Evolutionary conservation across 2,888 invertebrate genomes (phyloP).

Genomic region (Leucophenga maculata): DNA sequence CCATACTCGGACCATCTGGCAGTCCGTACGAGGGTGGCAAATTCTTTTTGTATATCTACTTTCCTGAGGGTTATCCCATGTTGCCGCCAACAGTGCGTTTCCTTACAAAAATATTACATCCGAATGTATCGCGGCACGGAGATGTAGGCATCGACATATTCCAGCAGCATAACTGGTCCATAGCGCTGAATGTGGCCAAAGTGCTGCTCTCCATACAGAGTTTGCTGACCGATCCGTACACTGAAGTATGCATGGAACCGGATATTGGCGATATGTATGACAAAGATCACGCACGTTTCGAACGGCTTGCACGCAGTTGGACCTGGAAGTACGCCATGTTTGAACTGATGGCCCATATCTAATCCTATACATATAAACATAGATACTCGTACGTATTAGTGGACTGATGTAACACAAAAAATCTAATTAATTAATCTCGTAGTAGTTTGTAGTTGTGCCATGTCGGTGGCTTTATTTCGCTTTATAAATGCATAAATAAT

Average conservation of each 20-base stretch:
- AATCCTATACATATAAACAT: neutral
- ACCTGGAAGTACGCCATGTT: constrained; percentile 94
- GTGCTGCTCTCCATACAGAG: constrained; percentile 91
- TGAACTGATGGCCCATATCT: constrained; percentile 74
- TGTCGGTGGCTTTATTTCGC: neutral
- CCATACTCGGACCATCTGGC: constrained; percentile 90
- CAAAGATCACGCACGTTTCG: constrained; percentile 81
- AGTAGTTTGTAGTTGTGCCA: neutral
- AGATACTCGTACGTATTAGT: neutral
- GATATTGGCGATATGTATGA: constrained; percentile 85
- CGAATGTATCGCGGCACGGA: constrained; percentile 94
- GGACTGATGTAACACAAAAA: too few relatives aligned
- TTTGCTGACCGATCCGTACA: constrained; percentile 90
- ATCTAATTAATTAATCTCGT: neutral
- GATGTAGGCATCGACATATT: constrained; percentile 97
- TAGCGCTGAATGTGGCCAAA: constrained; percentile 91
- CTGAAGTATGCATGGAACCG: constrained; percentile 92
- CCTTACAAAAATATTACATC: constrained; percentile 93
- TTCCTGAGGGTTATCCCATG: constrained; percentile 92
- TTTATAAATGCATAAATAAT: too few relatives aligned
- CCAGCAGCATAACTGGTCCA: constrained; percentile 96
- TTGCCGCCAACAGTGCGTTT: constrained; percentile 92
- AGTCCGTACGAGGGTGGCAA: constrained; percentile 96
- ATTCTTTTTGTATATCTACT: constrained; percentile 91
- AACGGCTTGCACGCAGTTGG: constrained; percentile 87